Conservation (phyloP, 2,113 vertebrate genomes). For the Aphyosemion australe region DNA sequence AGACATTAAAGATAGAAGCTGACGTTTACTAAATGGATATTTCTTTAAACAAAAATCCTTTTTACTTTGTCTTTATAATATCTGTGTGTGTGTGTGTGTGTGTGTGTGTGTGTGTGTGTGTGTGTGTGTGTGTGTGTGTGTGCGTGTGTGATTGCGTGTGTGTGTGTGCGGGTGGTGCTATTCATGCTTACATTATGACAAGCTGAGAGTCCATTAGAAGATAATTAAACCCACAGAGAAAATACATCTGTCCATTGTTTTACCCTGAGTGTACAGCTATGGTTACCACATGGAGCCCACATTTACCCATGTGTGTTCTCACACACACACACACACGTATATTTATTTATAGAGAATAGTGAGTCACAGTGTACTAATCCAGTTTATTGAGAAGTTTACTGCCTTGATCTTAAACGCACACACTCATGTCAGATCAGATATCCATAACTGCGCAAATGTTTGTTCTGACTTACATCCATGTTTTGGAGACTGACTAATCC, state of each 20-base stretch:
- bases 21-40: conserved; percentile 26
- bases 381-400: background rate
- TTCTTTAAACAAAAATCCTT: conserved; percentile 43
- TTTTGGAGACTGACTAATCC: background rate
- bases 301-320: background rate
- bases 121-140: conserved; percentile 2
- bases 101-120: background rate
- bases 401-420: background rate
- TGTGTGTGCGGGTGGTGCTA: conserved; percentile 14
- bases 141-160: background rate
- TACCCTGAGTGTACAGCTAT: conserved; percentile 30
- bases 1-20: conserved; percentile 4
- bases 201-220: conserved; percentile 52
- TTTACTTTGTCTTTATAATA: conserved; percentile 8
- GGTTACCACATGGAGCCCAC: conserved; percentile 44
- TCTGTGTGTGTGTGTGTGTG: background rate
- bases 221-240: conserved; percentile 56
- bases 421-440: too few relatives aligned
- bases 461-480: background rate
- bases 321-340: background rate
- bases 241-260: conserved; percentile 56
- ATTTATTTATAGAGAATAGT: background rate
- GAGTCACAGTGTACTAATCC: background rate
- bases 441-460: background rate
- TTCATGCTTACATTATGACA: conserved; percentile 34